Percentiles rank a stretch among this genome's conserved stretches.
These are phyloP conservation scores for Intellagama lesueurii DNA, from an alignment of 2,797 vertebrate genomes.

Conservation along the genomic window DNA sequence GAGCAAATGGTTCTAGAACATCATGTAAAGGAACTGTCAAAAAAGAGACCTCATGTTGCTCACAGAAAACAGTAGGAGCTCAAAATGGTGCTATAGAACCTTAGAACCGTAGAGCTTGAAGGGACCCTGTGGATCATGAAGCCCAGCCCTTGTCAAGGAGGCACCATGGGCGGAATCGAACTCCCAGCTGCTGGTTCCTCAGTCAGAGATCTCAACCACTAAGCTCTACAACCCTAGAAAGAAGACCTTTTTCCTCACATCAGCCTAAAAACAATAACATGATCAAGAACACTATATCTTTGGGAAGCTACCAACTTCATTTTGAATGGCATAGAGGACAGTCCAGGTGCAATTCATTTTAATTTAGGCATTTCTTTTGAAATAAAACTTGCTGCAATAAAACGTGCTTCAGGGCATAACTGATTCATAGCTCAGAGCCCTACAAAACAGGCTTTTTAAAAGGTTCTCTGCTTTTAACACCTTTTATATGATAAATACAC, in stretches of 20 bases:
- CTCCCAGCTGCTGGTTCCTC: no score
- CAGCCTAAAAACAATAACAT: conserved; percentile 45
- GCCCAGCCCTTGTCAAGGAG: no score
- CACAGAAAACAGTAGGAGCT: no score
- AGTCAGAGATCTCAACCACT: no score
- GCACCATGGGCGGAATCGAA: no score
- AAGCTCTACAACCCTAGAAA: no score
- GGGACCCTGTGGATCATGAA: no score
- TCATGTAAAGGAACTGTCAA: no score
- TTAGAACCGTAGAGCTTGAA: no score
- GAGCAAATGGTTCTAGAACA: no score
- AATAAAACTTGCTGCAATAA: conserved; percentile 42
- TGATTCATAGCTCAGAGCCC: conserved; percentile 53
- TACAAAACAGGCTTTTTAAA: conserved; percentile 19
- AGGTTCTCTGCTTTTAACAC: not conserved
- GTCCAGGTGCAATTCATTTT: conserved; percentile 34
- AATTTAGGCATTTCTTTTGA: conserved; percentile 54
- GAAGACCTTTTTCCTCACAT: not conserved
- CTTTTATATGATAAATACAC: not conserved
- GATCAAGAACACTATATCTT: conserved; percentile 29
- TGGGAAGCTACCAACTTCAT: conserved; percentile 35
- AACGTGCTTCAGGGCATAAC: conserved; percentile 42
- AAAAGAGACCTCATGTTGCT: no score
- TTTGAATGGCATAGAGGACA: conserved; percentile 43
- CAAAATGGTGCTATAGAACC: no score